These are phyloP conservation scores for Heliconius ismenius DNA, from an alignment of 2,888 invertebrate species.

Conservation along the genomic window DNA sequence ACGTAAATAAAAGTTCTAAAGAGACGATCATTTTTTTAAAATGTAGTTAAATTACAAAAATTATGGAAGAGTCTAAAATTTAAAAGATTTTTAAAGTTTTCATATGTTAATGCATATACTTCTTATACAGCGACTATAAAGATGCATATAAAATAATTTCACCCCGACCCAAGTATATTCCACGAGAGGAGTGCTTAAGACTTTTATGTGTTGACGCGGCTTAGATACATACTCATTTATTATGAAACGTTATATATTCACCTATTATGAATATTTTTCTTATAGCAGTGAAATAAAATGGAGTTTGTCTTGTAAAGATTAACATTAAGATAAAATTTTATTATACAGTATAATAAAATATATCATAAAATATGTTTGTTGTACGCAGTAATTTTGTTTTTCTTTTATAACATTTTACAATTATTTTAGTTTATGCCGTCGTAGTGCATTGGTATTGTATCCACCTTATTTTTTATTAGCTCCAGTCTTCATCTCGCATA, in stretches of 20 bases:
- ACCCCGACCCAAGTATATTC: slow-evolving; percentile 8
- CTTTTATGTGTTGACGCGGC: slow-evolving; percentile 15
- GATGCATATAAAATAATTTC: slow-evolving; percentile 16
- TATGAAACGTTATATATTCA: not conserved
- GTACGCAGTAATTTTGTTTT: too few relatives aligned
- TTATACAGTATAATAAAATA: not conserved
- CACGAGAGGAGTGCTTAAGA: slow-evolving; percentile 13
- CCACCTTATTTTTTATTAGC: too few relatives aligned
- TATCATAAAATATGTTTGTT: not conserved
- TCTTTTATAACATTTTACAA: too few relatives aligned
- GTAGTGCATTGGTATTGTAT: too few relatives aligned
- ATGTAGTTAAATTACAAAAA: too few relatives aligned
- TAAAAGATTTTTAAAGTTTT: not conserved
- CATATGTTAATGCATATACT: not conserved
- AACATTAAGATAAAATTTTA: not conserved
- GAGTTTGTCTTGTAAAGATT: not conserved
- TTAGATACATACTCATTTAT: not conserved
- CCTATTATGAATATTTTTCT: not conserved
- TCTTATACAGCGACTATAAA: not conserved
- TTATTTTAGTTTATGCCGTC: too few relatives aligned
- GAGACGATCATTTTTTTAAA: too few relatives aligned
- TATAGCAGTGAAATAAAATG: not conserved
- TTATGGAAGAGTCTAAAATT: not conserved
- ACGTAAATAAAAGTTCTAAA: too few relatives aligned
- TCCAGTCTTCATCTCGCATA: too few relatives aligned